phyloP scores from a whole-genome alignment of 2,113 vertebrate genomes.

The Calyptomena viridis region DNA sequence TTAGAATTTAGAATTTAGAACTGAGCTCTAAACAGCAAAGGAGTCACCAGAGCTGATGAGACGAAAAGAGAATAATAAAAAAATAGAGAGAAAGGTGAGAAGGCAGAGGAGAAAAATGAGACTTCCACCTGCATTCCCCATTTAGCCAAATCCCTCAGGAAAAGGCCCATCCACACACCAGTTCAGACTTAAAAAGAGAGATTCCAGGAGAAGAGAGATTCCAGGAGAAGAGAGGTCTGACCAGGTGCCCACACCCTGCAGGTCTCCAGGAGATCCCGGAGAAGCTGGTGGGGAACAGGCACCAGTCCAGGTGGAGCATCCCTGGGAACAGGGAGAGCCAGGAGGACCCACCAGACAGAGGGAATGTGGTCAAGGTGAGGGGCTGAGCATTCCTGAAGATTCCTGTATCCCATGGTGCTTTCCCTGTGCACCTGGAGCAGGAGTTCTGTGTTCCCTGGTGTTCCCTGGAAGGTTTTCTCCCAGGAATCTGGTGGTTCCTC shows the following conservation, averaged over 20 bases:
- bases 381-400: background rate
- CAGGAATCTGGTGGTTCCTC: background rate
- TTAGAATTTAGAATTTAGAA: no score
- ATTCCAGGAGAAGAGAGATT: background rate
- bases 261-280: constrained; percentile 24
- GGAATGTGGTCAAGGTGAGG: background rate
- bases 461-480: background rate
- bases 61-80: background rate
- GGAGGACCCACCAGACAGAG: background rate
- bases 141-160: background rate
- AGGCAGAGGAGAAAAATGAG: background rate
- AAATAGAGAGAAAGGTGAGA: background rate
- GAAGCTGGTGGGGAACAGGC: background rate
- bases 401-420: rapidly evolving
- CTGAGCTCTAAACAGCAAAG: background rate
- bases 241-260: rapidly evolving
- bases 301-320: background rate
- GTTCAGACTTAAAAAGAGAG: background rate
- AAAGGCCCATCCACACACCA: background rate
- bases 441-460: rapidly evolving
- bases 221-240: background rate
- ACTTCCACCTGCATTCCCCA: rapidly evolving
- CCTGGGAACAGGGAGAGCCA: background rate
- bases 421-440: no score
- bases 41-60: background rate